Evolutionary conservation across 2,888 invertebrate genomes (phyloP).

Genomic region (Ophioninae sp.): DNA sequence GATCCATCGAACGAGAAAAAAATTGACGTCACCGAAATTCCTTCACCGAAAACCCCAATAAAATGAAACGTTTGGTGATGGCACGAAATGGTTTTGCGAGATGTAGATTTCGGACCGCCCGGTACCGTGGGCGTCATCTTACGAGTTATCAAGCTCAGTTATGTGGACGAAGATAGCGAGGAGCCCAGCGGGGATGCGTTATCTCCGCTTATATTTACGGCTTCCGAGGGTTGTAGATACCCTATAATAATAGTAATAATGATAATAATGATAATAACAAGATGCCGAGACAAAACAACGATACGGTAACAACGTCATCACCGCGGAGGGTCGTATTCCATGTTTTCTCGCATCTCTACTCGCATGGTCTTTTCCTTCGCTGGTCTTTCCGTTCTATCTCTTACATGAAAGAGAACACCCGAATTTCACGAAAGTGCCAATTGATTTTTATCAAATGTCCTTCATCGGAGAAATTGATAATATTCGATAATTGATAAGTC

Average conservation of each 20-base stretch:
- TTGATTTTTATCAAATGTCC: not conserved
- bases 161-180: slow-evolving; percentile 5
- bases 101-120: not conserved
- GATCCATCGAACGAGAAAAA: not conserved
- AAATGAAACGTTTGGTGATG: not conserved
- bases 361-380: not conserved
- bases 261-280: slow-evolving; percentile 6
- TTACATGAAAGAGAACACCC: not conserved
- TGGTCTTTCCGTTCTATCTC: not conserved
- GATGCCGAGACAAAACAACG: slow-evolving; percentile 29
- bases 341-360: slow-evolving; percentile 1
- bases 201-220: not conserved
- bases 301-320: slow-evolving; percentile 58
- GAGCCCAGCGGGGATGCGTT: not conserved
- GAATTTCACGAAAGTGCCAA: not conserved
- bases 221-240: slow-evolving; percentile 1
- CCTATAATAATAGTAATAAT: slow-evolving; percentile 10
- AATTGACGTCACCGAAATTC: not conserved
- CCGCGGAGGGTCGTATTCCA: slow-evolving; percentile 8
- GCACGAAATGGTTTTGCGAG: not conserved
- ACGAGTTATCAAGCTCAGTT: slow-evolving; percentile 5
- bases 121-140: slow-evolving; percentile 25
- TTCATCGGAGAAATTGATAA: not conserved
- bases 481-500: too few relatives aligned
- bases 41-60: not conserved